Percentiles rank a stretch among this genome's conserved stretches.
These are phyloP conservation scores for Porites evermanni DNA, from an alignment of 92 coral and sea anemone species.

Conservation along the genomic window DNA sequence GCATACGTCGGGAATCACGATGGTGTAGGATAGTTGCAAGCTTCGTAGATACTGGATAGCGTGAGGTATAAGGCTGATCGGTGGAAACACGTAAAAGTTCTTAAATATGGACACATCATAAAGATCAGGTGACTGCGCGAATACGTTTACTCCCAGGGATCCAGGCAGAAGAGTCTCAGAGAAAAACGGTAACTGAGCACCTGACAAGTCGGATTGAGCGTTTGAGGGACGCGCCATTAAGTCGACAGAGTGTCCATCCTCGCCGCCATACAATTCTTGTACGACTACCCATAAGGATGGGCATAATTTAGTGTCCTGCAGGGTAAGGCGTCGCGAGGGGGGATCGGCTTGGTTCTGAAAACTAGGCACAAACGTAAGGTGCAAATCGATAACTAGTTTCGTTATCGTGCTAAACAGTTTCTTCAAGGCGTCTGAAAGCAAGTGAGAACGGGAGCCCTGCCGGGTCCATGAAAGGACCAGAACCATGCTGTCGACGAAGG, in stretches of 20 bases:
- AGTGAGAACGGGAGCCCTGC: not conserved
- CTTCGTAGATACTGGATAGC: not conserved
- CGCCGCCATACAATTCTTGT: not conserved
- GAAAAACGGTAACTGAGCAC: not conserved
- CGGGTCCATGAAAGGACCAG: not conserved
- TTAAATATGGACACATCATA: not conserved
- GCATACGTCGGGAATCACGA: not conserved
- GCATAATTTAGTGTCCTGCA: not conserved
- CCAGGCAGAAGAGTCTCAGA: not conserved
- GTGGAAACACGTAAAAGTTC: not conserved
- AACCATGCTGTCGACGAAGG: not conserved
- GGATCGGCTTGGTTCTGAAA: not conserved
- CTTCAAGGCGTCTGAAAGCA: not conserved
- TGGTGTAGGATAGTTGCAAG: not conserved
- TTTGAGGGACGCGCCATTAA: conserved; percentile 42
- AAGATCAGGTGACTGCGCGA: not conserved
- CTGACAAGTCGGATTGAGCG: not conserved
- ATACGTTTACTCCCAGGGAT: not conserved
- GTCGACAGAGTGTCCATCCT: conserved; percentile 3
- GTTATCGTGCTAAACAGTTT: not conserved
- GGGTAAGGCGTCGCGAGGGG: not conserved
- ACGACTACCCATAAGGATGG: not conserved
- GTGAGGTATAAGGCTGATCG: not conserved
- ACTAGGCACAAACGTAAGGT: not conserved
- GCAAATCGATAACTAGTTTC: not conserved